These are phyloP conservation scores for Cecidostiba fungosa DNA, from an alignment of 2,888 invertebrate genomes.

Conservation along the genomic window DNA sequence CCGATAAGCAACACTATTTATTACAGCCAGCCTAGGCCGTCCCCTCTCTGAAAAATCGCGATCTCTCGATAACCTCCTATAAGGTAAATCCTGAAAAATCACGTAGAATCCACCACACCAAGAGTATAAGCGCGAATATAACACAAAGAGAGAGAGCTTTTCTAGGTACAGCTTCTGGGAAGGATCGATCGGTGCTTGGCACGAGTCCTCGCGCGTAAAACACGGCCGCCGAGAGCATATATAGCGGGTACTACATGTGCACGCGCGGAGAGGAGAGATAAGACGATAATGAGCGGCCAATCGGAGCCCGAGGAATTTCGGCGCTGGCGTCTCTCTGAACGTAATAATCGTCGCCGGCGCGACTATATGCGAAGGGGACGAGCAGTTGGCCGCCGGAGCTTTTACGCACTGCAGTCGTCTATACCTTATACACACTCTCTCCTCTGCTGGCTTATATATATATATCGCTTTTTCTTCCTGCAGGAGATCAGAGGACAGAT, in stretches of 20 bases:
- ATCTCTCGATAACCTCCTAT: neutral
- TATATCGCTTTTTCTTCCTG: neutral
- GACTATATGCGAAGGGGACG: neutral
- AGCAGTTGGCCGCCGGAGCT: conserved; percentile 3
- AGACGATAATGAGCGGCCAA: conserved; percentile 58
- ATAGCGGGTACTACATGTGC: neutral
- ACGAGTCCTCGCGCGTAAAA: conserved; percentile 31
- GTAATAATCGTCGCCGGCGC: conserved; percentile 15
- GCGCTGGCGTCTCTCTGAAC: neutral
- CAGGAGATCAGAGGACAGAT: neutral
- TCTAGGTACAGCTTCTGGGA: neutral
- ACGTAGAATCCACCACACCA: neutral
- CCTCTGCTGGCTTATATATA: neutral
- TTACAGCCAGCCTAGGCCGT: neutral
- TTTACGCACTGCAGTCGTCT: conserved; percentile 13
- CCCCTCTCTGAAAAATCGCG: neutral
- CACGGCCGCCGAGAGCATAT: no score
- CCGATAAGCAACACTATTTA: conserved; percentile 2
- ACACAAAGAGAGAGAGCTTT: neutral
- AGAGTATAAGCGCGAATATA: no score
- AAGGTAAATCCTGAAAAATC: neutral
- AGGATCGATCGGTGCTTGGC: conserved; percentile 10
- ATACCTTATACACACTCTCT: no score
- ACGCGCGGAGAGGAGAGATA: conserved; percentile 33
- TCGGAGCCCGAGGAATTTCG: conserved; percentile 47